Evolutionary conservation across 2,113 vertebrate species (phyloP), one percentile per base, ranked within the genome.

Genomic region (Mola mola): DNA sequence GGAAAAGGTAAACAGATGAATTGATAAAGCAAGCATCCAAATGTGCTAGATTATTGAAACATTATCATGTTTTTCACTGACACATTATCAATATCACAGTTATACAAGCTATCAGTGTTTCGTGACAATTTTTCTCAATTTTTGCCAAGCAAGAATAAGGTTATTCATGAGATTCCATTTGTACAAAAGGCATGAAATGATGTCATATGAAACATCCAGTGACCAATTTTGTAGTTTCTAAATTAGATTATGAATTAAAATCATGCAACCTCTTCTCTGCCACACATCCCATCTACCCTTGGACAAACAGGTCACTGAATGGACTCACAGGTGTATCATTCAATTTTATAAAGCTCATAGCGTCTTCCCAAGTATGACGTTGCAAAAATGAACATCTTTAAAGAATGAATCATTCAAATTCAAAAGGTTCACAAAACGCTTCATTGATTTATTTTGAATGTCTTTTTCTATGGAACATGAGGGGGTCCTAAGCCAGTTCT

Each of bases 381-480:
- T 29, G 79, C 70, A 82, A 72, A 84, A 85, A 72, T n/a, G 15
- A 59, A 38, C 13, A 16, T 53, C 22, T 70, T 74, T 61, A 56
- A 58, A 55, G 55, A 68, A 22, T 9, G 15, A 41, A 4, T 9
- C 38, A 75, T 75, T 79, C 1, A 65, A 42, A 82, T 82, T 83
- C 70, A 58, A 26, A 40, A 19, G 13, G 37, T 33, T 46, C 11
- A 34, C 58, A 13, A 50, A 8, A 19, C 49, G 61, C 52, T 44
- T 56, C 11, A 11, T 22, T 6, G 1, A 20, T 55, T 26, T 47
- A 25, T 31, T 31, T 34, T 33, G n/a, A 63, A 66, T 43, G 44
- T 10, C 13, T 20, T 33, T 64, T 31, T 60, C 26, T 15, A 1
- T 38, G 3, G 0, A 48, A 12, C 47, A 31, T 9, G 5, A 61